These are phyloP conservation scores for Polyommatus icarus DNA, from an alignment of 2,888 invertebrate species.

Conservation along the genomic window DNA sequence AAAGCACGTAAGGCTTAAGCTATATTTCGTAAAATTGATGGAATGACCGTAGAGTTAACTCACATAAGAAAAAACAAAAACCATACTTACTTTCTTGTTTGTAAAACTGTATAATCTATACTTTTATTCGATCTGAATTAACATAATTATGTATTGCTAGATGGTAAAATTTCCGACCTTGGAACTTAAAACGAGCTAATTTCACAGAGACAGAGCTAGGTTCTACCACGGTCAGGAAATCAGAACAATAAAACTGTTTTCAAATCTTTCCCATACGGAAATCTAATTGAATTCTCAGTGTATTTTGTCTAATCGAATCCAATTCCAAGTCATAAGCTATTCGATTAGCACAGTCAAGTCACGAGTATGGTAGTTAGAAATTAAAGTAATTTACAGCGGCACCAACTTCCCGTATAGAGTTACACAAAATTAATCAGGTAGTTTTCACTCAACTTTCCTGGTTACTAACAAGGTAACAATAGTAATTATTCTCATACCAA, in stretches of 20 bases:
- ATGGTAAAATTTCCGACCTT: too few relatives aligned
- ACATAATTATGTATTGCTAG: too few relatives aligned
- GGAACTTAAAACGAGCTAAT: too few relatives aligned
- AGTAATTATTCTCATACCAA: background rate
- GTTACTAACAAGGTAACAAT: conserved; percentile 1
- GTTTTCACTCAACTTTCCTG: conserved; percentile 7
- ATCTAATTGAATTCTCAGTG: background rate
- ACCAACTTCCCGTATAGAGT: background rate
- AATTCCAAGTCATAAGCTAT: background rate
- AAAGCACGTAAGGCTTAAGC: too few relatives aligned
- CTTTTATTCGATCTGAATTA: too few relatives aligned
- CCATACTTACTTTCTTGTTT: too few relatives aligned
- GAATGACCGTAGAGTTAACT: too few relatives aligned
- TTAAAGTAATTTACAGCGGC: background rate
- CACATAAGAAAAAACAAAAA: too few relatives aligned
- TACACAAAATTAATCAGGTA: conserved; percentile 9
- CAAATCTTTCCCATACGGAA: background rate
- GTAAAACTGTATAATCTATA: too few relatives aligned
- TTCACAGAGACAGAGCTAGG: too few relatives aligned
- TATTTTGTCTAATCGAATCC: background rate
- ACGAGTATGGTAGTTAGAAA: background rate
- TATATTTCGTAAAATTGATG: too few relatives aligned
- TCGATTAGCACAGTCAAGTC: background rate
- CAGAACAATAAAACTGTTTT: background rate
- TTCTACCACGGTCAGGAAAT: too few relatives aligned